Conservation (phyloP, 2,113 vertebrate genomes). For the Tursiops truncatus region DNA sequence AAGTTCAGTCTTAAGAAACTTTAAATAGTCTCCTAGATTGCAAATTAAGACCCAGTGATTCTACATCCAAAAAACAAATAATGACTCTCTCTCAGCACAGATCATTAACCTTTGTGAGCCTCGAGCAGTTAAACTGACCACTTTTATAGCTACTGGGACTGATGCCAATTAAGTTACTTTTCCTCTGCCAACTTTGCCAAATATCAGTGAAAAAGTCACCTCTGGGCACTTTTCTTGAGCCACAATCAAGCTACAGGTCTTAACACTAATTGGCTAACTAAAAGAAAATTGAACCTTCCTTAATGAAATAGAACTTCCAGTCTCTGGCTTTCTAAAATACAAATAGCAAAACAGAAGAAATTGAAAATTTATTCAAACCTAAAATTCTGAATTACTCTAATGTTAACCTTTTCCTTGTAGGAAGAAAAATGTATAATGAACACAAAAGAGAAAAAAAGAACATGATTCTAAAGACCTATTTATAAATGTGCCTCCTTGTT, state of each 20-base stretch:
- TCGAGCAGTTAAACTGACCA: background rate
- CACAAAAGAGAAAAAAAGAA: constrained; percentile 41
- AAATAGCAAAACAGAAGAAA: constrained; percentile 41
- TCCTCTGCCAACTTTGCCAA: background rate
- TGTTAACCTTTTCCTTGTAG: constrained; percentile 26
- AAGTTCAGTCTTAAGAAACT: constrained; percentile 10
- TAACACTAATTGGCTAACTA: constrained; percentile 55
- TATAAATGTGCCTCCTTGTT: constrained; percentile 41
- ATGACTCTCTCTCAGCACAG: background rate
- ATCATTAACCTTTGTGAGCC: constrained; percentile 49
- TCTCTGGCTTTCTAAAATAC: constrained; percentile 36
- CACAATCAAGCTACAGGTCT: constrained; percentile 37
- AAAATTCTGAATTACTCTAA: background rate
- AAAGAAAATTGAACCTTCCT: constrained; percentile 40
- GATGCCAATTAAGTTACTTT: constrained; percentile 46
- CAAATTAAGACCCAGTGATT: constrained; percentile 1
- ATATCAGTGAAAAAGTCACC: constrained; percentile 34
- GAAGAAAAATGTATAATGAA: constrained; percentile 35
- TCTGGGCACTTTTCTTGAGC: background rate
- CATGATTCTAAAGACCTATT: background rate
- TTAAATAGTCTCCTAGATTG: constrained; percentile 34
- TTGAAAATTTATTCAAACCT: background rate
- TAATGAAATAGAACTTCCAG: constrained; percentile 45
- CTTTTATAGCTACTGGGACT: background rate
- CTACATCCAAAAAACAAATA: background rate